A percentile compares a stretch with the other conserved stretches of the same genome.
These are phyloP conservation scores for Crypturellus tataupa DNA, from an alignment of 2,797 vertebrate species.

Conservation along the genomic window DNA sequence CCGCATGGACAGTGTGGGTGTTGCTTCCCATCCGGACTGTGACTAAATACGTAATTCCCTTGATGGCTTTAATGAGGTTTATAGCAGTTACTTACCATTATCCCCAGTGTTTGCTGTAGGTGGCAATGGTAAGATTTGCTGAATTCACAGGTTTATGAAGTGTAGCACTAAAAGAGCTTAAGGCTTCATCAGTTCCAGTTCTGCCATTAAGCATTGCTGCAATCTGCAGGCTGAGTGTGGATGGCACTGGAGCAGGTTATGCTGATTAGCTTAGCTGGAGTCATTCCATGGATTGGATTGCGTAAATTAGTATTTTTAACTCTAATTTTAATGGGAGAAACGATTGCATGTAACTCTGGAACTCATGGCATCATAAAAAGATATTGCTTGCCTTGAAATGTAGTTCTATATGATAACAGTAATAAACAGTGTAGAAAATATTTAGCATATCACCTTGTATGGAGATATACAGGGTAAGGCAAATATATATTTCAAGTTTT, in stretches of 20 bases:
- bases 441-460: not conserved
- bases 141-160: constrained; percentile 35
- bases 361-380: not conserved
- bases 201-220: constrained; percentile 44
- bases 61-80: not conserved
- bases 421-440: not conserved
- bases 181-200: constrained; percentile 57
- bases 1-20: rapidly evolving
- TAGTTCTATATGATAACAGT: not conserved
- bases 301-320: constrained; percentile 59
- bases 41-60: not conserved
- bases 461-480: not conserved
- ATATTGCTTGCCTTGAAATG: not conserved
- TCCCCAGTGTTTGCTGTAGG: not conserved
- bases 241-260: constrained; percentile 49
- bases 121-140: constrained; percentile 13
- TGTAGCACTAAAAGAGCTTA: constrained; percentile 15
- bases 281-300: not conserved
- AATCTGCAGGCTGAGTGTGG: constrained; percentile 60
- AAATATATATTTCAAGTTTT: not conserved
- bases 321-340: constrained; percentile 23
- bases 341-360: constrained; percentile 7
- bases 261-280: constrained; percentile 47
- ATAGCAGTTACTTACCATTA: not conserved
- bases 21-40: not conserved